Percentiles rank a stretch among this genome's conserved stretches.
Evolutionary conservation across 2,797 vertebrate genomes (phyloP).

Genomic region (Enteromius unitaeniatus): DNA sequence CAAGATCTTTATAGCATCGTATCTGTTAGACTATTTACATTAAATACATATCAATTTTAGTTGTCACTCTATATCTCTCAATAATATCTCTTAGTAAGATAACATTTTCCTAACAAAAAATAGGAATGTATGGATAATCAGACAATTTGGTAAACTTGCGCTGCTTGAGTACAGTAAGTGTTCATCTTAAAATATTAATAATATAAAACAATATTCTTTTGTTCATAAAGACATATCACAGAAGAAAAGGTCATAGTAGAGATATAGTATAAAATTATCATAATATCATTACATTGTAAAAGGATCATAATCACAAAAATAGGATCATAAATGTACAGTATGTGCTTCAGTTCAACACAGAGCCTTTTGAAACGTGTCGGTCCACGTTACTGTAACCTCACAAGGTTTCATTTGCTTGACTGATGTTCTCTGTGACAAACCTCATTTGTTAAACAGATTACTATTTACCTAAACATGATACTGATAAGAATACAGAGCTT

Average conservation of each 20-base stretch:
- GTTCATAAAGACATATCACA: not conserved
- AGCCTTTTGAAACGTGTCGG: not conserved
- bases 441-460: constrained; percentile 12
- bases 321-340: too few species aligned
- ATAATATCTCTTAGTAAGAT: not conserved
- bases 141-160: too few species aligned
- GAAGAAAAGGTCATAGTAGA: not conserved
- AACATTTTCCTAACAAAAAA: too few species aligned
- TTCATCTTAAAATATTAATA: not conserved
- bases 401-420: constrained; percentile 3
- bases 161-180: not conserved
- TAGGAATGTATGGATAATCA: too few species aligned
- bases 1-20: not conserved
- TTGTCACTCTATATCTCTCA: not conserved
- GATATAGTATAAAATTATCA: too few species aligned
- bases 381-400: not conserved
- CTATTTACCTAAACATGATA: not conserved
- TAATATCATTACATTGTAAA: not conserved
- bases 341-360: not conserved
- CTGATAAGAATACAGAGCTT: not conserved
- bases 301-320: too few species aligned
- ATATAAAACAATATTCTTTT: too few species aligned
- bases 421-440: not conserved
- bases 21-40: too few species aligned
- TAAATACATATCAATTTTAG: not conserved